Percentiles rank a stretch among this genome's conserved stretches.
phyloP scores from a whole-genome alignment of 2,797 vertebrate species.

The Loriculus beryllinus region DNA sequence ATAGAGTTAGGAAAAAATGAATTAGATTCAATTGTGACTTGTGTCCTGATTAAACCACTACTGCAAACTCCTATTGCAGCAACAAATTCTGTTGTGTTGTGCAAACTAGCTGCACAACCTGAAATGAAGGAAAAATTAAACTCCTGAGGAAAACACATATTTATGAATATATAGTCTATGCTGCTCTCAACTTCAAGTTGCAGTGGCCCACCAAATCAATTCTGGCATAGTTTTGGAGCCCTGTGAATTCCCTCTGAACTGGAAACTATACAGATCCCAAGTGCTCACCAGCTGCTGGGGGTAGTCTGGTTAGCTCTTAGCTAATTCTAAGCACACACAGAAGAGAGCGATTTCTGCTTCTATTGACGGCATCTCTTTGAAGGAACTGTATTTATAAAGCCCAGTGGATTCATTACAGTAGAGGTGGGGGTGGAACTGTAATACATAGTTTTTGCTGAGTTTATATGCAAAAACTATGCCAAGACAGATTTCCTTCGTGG shows the following conservation, averaged over 20 bases:
- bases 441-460: background rate
- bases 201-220: background rate
- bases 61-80: background rate
- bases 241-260: background rate
- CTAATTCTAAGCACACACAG: background rate
- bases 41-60: background rate
- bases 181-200: background rate
- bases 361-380: background rate
- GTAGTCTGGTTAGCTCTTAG: background rate
- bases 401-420: background rate
- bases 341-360: background rate
- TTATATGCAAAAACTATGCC: background rate
- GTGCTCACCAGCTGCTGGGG: background rate
- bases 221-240: background rate
- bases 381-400: background rate
- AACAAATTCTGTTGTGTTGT: slow-evolving; percentile 24
- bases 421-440: background rate
- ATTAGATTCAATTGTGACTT: background rate
- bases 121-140: background rate
- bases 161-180: background rate
- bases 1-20: slow-evolving; percentile 1
- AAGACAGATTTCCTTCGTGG: background rate
- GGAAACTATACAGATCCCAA: background rate
- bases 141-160: background rate
- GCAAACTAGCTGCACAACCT: background rate